Percentiles rank a stretch among this genome's conserved stretches.
These are phyloP conservation scores for Calliphora vicina DNA, from an alignment of 1,140 invertebrate genomes.

Conservation along the genomic window DNA sequence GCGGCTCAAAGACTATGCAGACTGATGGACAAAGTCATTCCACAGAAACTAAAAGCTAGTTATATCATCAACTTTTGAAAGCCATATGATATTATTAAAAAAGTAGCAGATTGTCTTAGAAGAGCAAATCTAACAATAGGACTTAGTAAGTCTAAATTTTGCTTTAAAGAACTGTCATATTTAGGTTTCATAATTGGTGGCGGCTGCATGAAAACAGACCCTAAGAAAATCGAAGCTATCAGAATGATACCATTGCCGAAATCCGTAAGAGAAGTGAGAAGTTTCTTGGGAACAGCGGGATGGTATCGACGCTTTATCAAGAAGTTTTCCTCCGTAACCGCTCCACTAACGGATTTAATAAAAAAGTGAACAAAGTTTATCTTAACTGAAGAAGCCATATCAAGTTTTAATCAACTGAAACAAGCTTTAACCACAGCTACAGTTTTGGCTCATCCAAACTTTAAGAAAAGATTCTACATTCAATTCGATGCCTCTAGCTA, in stretches of 20 bases:
- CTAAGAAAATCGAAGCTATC: no score
- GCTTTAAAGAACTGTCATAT: no score
- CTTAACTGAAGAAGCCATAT: conserved; percentile 2
- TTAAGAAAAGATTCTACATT: conserved; percentile 33
- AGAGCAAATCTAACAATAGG: no score
- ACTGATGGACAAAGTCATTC: conserved; percentile 53
- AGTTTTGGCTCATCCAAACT: conserved; percentile 11
- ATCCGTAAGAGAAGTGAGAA: not conserved
- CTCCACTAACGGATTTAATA: not conserved
- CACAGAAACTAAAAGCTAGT: conserved; percentile 54
- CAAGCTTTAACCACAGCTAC: not conserved
- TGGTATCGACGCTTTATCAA: not conserved
- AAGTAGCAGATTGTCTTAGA: not conserved
- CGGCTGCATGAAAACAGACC: no score
- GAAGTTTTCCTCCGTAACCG: not conserved
- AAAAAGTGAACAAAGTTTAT: not conserved
- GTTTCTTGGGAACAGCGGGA: conserved; percentile 16
- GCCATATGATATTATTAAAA: conserved; percentile 62
- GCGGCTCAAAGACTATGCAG: conserved; percentile 64
- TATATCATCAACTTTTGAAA: conserved; percentile 55
- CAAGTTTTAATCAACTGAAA: no score
- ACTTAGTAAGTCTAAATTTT: no score
- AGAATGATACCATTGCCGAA: not conserved
- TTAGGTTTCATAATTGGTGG: no score
- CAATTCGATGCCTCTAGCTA: not conserved